Evolutionary conservation across 2,113 vertebrate genomes (phyloP), one percentile per base, ranked within the genome.

Genomic region (Miniopterus natalensis): DNA sequence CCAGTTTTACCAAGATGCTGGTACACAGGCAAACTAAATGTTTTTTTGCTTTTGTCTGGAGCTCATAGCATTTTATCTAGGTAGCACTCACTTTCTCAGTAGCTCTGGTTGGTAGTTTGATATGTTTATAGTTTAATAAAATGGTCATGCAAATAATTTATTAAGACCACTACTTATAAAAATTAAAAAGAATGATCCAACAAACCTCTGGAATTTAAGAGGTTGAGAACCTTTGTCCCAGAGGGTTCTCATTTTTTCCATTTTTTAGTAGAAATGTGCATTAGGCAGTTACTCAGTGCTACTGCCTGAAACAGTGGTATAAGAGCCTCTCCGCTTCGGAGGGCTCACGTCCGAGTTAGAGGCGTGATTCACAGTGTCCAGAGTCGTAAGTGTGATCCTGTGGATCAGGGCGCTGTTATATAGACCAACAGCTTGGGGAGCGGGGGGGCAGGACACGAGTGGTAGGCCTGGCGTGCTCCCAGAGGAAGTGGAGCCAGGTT

Each of bases 111-210:
- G 59, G 40, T 75, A 70, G 15, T 77, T 74, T 84, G 51, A 47
- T 40, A 23, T 84, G 49, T 77, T 93, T 88, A 70, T 89, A 80
- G 29, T 81, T 93, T 83, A 90, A 92, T n/a, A 68, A 71, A 70
- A 63, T 74, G 31, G 27, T 42, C 83, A 49, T 57, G 31, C 36
- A 88, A 66, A 85, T 81, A 90, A 78, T 63, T 88, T 61, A 87
- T 70, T 84, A 61, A 77, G 8, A 86, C 36, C 23, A 25, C 40
- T 80, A 25, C 14, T 31, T 36, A 79, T 25, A 80, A 65, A 45
- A 61, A 74, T 88, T 71, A 61, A 68, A 79, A 78, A 77, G 21
- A 45, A 42, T 31, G 18, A 47, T n/a, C 29, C 13, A 78, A 42
- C 20, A 8, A 36, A 53, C 1, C 31, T 81, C 5, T 70, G 73